phyloP scores from a whole-genome alignment of 2,888 invertebrate species.

The Entomobrya proxima region DNA sequence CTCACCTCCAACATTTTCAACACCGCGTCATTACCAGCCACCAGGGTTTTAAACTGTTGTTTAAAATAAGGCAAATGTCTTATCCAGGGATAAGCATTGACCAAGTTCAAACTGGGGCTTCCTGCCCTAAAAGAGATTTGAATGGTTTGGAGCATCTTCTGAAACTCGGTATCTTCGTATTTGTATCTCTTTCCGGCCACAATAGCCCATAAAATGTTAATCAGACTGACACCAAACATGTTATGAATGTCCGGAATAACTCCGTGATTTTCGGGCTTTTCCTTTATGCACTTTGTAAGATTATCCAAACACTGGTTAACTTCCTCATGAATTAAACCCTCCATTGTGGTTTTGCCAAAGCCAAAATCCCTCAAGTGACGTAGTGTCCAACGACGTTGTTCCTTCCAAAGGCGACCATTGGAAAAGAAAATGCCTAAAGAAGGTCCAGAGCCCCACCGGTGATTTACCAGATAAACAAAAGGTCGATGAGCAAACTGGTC shows the following conservation, averaged over 20 bases:
- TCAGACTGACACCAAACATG: constrained; percentile 57
- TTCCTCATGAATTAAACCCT: constrained; percentile 31
- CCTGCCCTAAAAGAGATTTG: constrained; percentile 53
- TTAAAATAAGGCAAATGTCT: constrained; percentile 66
- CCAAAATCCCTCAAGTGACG: constrained; percentile 27
- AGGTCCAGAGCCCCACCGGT: constrained; percentile 11
- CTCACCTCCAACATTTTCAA: constrained; percentile 29
- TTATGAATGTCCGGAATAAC: constrained; percentile 46
- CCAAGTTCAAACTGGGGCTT: constrained; percentile 14
- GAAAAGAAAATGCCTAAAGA: constrained; percentile 25
- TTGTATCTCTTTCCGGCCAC: constrained; percentile 68
- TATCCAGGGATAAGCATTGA: constrained; percentile 62
- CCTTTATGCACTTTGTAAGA: neutral
- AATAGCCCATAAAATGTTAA: constrained; percentile 72
- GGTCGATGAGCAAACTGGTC: constrained; percentile 84
- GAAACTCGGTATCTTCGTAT: constrained; percentile 70
- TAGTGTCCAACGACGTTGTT: neutral
- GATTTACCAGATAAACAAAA: constrained; percentile 80
- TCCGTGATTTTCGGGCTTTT: neutral
- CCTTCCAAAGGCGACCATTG: constrained; percentile 38
- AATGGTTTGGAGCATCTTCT: constrained; percentile 39
- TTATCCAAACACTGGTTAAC: neutral
- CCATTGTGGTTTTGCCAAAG: constrained; percentile 38
- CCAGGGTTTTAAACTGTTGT: constrained; percentile 16
- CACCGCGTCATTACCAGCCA: constrained; percentile 1